phyloP scores from a whole-genome alignment of 2,797 vertebrate genomes.

The Smutsia temminckii region DNA sequence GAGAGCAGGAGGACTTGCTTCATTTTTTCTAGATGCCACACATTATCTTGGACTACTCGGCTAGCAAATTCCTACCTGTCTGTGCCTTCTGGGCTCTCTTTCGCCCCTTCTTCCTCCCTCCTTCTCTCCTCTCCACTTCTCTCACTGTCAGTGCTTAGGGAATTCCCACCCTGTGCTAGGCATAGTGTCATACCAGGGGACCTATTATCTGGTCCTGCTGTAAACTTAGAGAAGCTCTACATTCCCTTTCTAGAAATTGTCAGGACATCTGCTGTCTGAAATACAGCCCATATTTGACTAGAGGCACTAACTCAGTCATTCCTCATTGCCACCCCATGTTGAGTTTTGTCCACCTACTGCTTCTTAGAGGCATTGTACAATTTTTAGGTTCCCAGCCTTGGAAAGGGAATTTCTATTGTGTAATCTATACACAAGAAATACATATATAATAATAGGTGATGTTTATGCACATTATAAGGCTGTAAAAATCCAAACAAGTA shows the following conservation, averaged over 20 bases:
- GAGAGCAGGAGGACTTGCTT: not conserved
- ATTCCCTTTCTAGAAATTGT: not conserved
- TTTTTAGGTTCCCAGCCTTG: not conserved
- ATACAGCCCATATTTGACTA: not conserved
- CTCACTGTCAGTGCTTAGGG: not conserved
- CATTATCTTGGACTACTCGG: not conserved
- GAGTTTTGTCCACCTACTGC: not conserved
- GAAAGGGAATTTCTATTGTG: not conserved
- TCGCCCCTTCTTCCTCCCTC: not conserved
- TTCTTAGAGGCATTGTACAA: not conserved
- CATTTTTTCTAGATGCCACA: not conserved
- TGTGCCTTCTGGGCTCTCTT: not conserved
- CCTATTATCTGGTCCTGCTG: not conserved
- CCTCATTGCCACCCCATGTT: not conserved
- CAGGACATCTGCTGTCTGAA: not conserved
- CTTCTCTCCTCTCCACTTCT: not conserved
- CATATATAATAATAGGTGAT: not conserved
- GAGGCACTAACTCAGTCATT: not conserved
- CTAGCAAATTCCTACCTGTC: not conserved
- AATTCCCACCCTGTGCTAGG: not conserved
- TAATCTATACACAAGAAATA: not conserved
- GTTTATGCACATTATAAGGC: not conserved
- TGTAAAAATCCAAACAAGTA: not conserved
- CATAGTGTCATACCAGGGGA: not conserved
- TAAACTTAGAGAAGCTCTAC: not conserved